Base-by-base conservation (phyloP, 2,113 vertebrate species). In the Argyrosomus japonicus region DNA sequence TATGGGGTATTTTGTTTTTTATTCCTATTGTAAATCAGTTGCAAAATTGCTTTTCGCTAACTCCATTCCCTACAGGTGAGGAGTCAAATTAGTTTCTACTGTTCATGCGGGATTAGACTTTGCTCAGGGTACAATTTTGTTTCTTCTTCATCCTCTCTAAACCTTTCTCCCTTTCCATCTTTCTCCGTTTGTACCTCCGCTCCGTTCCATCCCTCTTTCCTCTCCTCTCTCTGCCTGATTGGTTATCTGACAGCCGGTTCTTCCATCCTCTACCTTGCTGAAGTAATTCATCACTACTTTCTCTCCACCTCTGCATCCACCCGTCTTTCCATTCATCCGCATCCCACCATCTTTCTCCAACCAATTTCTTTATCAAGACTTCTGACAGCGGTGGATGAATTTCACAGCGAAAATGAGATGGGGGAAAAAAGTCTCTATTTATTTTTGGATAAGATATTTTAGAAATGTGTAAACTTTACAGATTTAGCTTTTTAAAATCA, bases 231-330 rank as follows among this genome's bases (percentile, higher is more conserved):
- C 79, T 71, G 84, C 68, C 73, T 85, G 90, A 83, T 85, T 82
- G 79, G 77, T 63, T 75, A 32, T 62, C 84, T 90, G 90, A 90
- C 90, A 83, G 65, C 72, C 50, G 0, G 21, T 15, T 71, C 74
- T 73, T 75, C 77, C 77, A 56, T 72, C 80, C 65, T 84, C 71
- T n/a, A 43, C 56, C 78, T 63, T 15, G 5, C 77, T 67, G 75
- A 56, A 79, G 82, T 89, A 68, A 89, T 76, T 78, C 85, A 87
- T 89, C 86, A 85, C 78, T 79, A n/a, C 3, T 51, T 60, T 48
- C 77, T 45, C 67, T 77, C 68, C 74, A 29, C 50, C 58, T 71
- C 77, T 82, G 51, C 58, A 50, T 82, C 75, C 65, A 64, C 63
- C 15, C 0, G 69, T 71, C 69, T 58, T 56, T 69, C 62, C 68